Percentiles rank a stretch among this genome's conserved stretches.
phyloP scores from a whole-genome alignment of 2,113 vertebrate species.

The Eurystomus gularis region DNA sequence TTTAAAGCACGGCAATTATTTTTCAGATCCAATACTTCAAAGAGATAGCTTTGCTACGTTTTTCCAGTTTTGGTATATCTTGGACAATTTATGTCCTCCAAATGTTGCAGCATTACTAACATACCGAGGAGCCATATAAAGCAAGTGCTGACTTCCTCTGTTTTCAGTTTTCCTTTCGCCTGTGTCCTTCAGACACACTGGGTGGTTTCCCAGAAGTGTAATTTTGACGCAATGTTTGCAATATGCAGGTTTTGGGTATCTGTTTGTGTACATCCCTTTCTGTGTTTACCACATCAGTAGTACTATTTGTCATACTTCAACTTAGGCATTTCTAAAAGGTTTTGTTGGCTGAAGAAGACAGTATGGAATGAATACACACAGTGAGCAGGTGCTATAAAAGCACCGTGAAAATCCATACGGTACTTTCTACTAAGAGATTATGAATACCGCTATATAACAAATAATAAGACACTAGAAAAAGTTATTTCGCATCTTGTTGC shows the following conservation, averaged over 20 bases:
- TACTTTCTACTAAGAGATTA: not conserved
- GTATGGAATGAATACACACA: no score
- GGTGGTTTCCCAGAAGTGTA: not conserved
- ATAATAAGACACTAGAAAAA: not conserved
- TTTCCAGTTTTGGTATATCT: not conserved
- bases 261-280: not conserved
- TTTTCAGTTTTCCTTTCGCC: not conserved
- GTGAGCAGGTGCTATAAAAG: not conserved
- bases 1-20: not conserved
- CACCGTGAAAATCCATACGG: not conserved
- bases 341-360: not conserved
- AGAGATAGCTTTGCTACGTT: not conserved
- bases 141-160: not conserved
- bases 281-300: not conserved
- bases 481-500: not conserved
- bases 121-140: not conserved
- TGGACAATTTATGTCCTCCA: not conserved
- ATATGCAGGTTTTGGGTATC: not conserved
- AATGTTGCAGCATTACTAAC: not conserved
- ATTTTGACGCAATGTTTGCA: not conserved
- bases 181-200: not conserved
- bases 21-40: not conserved
- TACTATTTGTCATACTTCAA: not conserved
- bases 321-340: not conserved
- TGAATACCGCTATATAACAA: not conserved